Percentiles rank a stretch among this genome's conserved stretches.
Evolutionary conservation across 2,888 invertebrate genomes (phyloP).

Genomic region (Chironomus riparius): DNA sequence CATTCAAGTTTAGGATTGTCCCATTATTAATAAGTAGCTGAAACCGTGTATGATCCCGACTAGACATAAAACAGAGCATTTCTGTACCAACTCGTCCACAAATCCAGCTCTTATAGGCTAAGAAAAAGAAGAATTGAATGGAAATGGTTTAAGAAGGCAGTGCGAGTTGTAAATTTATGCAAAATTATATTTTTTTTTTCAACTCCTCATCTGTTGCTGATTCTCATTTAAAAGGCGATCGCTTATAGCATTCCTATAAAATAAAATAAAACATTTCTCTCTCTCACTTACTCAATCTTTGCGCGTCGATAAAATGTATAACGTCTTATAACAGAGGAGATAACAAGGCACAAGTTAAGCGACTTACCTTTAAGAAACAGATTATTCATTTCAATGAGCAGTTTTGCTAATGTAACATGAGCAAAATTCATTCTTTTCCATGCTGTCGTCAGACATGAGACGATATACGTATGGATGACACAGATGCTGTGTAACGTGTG

Average conservation of each 20-base stretch:
- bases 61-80: no score
- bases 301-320: conserved; percentile 3
- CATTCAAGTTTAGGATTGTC: no score
- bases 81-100: no score
- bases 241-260: background rate
- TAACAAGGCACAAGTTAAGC: background rate
- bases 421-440: background rate
- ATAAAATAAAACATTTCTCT: background rate
- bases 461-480: background rate
- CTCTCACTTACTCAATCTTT: background rate
- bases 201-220: background rate
- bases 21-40: no score
- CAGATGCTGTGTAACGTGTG: background rate
- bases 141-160: background rate
- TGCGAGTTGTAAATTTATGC: conserved; percentile 24
- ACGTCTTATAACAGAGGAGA: background rate
- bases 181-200: background rate
- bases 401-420: conserved; percentile 21
- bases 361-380: background rate
- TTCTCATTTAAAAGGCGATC: conserved; percentile 4
- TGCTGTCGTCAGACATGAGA: no score
- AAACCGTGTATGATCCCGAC: no score
- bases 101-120: no score
- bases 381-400: conserved; percentile 22
- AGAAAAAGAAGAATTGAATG: no score